Evolutionary conservation across 2,113 vertebrate genomes (phyloP).

Genomic region (Narcine bancroftii): DNA sequence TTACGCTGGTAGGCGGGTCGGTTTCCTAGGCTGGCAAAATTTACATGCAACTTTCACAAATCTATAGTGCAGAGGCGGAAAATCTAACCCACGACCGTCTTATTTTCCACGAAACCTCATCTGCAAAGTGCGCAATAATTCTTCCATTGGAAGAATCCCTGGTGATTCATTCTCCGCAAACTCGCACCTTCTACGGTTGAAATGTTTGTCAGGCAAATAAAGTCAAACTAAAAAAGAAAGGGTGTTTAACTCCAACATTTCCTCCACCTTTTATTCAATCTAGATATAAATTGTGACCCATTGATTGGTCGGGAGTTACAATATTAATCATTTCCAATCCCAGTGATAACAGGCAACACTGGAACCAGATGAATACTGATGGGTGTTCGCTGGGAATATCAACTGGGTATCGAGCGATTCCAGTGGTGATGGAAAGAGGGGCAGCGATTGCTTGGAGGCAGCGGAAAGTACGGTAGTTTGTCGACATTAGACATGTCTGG

Average conservation of each 20-base stretch:
- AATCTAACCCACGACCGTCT: constrained; percentile 14
- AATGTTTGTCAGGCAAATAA: neutral
- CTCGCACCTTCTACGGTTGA: neutral
- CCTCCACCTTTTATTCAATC: neutral
- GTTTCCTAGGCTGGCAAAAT: constrained; percentile 8
- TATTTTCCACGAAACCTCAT: constrained; percentile 32
- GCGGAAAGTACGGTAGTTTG: neutral
- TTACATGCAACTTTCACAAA: constrained; percentile 26
- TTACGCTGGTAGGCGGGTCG: neutral
- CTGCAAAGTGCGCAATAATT: constrained; percentile 19
- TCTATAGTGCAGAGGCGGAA: constrained; percentile 15
- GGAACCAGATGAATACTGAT: neutral
- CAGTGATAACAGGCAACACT: neutral
- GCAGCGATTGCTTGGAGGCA: neutral
- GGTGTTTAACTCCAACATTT: neutral
- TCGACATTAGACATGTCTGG: neutral
- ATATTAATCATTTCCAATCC: neutral
- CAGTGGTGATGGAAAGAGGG: neutral
- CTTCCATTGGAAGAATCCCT: constrained; percentile 26
- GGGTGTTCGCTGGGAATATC: too few relatives aligned
- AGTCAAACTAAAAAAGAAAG: neutral
- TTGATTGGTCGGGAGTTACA: neutral
- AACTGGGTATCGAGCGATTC: neutral
- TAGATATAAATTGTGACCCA: neutral
- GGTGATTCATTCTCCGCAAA: constrained; percentile 15